A percentile compares a stretch with the other conserved stretches of the same genome.
These are phyloP conservation scores for Calonectris borealis DNA, from an alignment of 2,113 vertebrate species.

Conservation along the genomic window DNA sequence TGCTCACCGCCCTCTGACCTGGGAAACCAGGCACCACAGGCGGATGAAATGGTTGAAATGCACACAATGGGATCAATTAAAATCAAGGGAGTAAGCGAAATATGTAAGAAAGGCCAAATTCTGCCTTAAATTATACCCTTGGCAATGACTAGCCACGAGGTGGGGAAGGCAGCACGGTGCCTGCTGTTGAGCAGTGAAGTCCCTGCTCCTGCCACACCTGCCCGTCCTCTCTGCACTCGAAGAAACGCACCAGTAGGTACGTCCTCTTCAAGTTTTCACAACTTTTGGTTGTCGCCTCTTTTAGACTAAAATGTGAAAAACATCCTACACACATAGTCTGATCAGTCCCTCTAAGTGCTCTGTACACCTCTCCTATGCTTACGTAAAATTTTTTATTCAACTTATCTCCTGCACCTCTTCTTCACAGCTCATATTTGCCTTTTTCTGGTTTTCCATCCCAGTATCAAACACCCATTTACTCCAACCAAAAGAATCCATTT, in stretches of 20 bases:
- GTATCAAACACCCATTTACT: background rate
- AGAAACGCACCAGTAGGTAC: background rate
- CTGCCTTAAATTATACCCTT: background rate
- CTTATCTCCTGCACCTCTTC: background rate
- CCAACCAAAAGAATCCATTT: background rate
- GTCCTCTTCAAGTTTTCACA: background rate
- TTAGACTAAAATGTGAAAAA: background rate
- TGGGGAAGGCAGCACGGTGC: accelerated
- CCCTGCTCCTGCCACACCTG: background rate
- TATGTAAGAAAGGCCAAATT: background rate
- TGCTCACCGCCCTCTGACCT: background rate
- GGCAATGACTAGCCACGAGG: background rate
- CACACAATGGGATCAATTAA: background rate
- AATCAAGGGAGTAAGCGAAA: background rate
- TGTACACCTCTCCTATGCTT: background rate
- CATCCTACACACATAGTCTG: too few species aligned
- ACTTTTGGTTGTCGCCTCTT: background rate
- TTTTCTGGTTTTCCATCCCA: background rate
- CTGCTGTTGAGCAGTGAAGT: background rate
- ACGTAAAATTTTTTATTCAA: background rate
- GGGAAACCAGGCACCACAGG: background rate
- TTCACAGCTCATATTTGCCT: background rate
- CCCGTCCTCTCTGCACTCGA: accelerated
- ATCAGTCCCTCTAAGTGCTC: background rate
- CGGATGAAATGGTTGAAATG: background rate